phyloP scores from a whole-genome alignment of 1,140 invertebrate genomes.

The Drosophila sucinea region DNA sequence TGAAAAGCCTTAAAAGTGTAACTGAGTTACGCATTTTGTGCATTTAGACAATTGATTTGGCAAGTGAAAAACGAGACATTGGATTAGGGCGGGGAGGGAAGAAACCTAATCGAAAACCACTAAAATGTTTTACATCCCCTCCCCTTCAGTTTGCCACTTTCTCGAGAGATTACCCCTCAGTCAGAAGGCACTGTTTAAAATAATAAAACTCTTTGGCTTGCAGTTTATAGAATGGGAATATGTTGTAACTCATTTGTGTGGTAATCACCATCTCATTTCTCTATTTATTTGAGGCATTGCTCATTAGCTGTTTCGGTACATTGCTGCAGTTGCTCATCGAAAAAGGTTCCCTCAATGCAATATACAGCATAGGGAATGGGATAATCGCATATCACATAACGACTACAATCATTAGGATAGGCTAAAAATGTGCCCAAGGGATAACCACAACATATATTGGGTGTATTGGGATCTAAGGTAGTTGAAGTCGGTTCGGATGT shows the following conservation, averaged over 20 bases:
- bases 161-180: background rate
- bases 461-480: conserved; percentile 41
- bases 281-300: background rate
- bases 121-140: background rate
- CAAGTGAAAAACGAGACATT: background rate
- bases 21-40: conserved; percentile 40
- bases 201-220: no score
- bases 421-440: conserved; percentile 48
- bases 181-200: background rate
- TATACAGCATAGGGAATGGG: conserved; percentile 48
- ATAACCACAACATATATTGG: conserved; percentile 57
- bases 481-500: conserved; percentile 13
- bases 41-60: conserved; percentile 54
- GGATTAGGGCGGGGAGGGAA: background rate
- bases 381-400: conserved; percentile 65
- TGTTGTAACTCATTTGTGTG: background rate
- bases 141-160: background rate
- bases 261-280: background rate
- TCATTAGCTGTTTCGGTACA: conserved; percentile 25
- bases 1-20: conserved; percentile 14
- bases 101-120: background rate
- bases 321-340: conserved; percentile 15
- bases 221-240: no score
- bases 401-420: conserved; percentile 56
- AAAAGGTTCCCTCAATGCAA: conserved; percentile 33